Conservation (phyloP, 1,140 invertebrate species). For the Dufourea novaeangliae region DNA sequence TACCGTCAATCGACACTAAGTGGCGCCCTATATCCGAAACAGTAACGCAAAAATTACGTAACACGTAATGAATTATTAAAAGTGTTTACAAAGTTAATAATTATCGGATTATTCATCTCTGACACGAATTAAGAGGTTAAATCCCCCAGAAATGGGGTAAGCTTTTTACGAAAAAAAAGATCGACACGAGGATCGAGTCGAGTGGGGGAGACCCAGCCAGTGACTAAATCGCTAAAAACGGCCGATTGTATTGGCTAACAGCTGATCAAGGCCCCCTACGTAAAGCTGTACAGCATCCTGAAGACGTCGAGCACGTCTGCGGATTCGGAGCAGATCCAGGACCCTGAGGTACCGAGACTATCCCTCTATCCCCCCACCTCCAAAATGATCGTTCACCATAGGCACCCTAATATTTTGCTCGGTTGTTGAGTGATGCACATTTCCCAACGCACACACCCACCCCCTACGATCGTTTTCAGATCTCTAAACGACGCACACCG, state of each 20-base stretch:
- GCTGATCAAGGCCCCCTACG: conserved; percentile 97
- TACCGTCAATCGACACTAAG: too few species aligned
- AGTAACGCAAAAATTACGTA: too few species aligned
- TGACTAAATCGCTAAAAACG: conserved; percentile 53
- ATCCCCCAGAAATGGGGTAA: too few species aligned
- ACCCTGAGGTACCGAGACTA: conserved; percentile 78
- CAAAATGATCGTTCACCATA: conserved; percentile 40
- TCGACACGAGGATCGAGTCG: conserved; percentile 52
- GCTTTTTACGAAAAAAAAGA: too few species aligned
- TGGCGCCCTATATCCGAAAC: too few species aligned
- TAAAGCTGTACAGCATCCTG: conserved; percentile 96
- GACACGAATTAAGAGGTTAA: too few species aligned
- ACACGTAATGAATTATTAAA: too few species aligned
- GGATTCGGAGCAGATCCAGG: conserved; percentile 86
- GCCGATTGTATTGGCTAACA: conserved; percentile 80
- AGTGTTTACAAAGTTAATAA: too few species aligned
- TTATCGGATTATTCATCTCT: too few species aligned
- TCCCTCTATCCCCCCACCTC: conserved; percentile 27
- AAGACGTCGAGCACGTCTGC: conserved; percentile 94
- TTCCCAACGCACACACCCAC: conserved; percentile 34
- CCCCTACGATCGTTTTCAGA: too few species aligned
- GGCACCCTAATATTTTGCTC: conserved; percentile 54
- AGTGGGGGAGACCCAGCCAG: neutral
- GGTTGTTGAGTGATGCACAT: conserved; percentile 62
- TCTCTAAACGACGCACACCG: conserved; percentile 12